Base-by-base conservation (phyloP, 2,113 vertebrate species). In the Dolichallabes microphthalmus region DNA sequence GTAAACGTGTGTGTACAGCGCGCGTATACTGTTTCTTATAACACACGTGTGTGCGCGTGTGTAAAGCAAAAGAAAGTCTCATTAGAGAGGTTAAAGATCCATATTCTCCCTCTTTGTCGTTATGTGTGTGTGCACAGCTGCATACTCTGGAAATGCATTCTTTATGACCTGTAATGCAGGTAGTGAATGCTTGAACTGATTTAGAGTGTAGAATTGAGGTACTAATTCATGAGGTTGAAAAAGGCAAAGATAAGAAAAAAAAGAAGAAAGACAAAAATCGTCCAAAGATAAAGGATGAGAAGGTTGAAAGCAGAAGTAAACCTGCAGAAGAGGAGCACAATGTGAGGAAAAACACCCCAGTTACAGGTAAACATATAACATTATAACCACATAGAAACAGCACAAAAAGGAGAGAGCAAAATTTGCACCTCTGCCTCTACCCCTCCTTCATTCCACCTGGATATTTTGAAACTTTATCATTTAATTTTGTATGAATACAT, bases 211-310 rank as follows among this genome's bases (percentile, higher is more conserved):
- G 68, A n/a, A 17, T 27, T 17, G 32, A 39, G 32, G 15, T 27
- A n/a, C 20, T 15, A 25, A 19, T 27, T n/a, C 35, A 89, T 83
- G 82, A 88, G 55, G 86, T 86, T 0, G 93, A 93, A 68, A 94
- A 88, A 82, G 9, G 32, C n/a, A 92, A 88, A 88, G 92, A 93
- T 71, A 94, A 92, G 88, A 89, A 89, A 76, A 92, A 90, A 35
- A 94, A 87, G 87, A 94, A 93, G 90, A 93, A 89, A 77, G 93
- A 94, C 76, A 90, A 91, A 15, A 91, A 91, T 80, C 91, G 89
- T 22, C 84, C 88, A 0, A 92, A 90, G 50, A 90, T 88, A 35
- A 92, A 83, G 25, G 66, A 92, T 12, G 89, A 92, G 63, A 89
- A 93, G 81, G 89, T 92, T 68, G 92, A 90, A 68, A 92, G 85